Percentiles rank a stretch among this genome's conserved stretches.
Evolutionary conservation across 2,888 invertebrate species (phyloP).

Genomic region (Megastigmus dorsalis): DNA sequence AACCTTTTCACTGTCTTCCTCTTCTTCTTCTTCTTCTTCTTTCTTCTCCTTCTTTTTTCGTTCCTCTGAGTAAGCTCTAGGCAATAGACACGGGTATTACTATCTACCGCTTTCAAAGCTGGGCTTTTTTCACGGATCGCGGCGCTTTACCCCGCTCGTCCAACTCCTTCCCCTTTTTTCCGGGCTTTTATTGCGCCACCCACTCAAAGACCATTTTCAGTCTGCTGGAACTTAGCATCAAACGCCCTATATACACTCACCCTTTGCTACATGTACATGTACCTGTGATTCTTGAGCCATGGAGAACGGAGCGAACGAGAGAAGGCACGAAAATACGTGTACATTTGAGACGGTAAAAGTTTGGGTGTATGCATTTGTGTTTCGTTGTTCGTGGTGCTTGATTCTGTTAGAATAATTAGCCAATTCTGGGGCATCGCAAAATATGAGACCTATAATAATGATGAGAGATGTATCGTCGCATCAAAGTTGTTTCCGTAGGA

Average conservation of each 20-base stretch:
- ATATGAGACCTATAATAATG: too few species aligned
- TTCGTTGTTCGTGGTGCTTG: too few species aligned
- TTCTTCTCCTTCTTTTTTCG: background rate
- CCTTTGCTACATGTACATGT: too few species aligned
- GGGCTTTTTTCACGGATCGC: slow-evolving; percentile 8
- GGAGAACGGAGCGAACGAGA: too few species aligned
- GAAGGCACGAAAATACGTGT: background rate
- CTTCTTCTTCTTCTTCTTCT: background rate
- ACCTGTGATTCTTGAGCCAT: too few species aligned
- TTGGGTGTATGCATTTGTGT: too few species aligned
- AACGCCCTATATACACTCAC: background rate
- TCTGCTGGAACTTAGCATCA: background rate
- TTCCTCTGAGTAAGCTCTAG: slow-evolving; percentile 27
- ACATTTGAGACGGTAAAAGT: too few species aligned
- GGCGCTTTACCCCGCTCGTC: slow-evolving; percentile 9
- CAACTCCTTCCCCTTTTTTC: too few species aligned
- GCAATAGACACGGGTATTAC: slow-evolving; percentile 37
- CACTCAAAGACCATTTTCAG: slow-evolving; percentile 28
- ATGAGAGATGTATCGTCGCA: too few species aligned
- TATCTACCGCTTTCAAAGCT: slow-evolving; percentile 5
- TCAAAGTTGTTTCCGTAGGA: too few species aligned
- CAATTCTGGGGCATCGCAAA: too few species aligned
- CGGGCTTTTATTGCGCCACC: slow-evolving; percentile 31
- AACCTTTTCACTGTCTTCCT: background rate
- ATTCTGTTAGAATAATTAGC: too few species aligned